phyloP scores from a whole-genome alignment of 2,888 invertebrate genomes.

The Stramonita haemastoma region DNA sequence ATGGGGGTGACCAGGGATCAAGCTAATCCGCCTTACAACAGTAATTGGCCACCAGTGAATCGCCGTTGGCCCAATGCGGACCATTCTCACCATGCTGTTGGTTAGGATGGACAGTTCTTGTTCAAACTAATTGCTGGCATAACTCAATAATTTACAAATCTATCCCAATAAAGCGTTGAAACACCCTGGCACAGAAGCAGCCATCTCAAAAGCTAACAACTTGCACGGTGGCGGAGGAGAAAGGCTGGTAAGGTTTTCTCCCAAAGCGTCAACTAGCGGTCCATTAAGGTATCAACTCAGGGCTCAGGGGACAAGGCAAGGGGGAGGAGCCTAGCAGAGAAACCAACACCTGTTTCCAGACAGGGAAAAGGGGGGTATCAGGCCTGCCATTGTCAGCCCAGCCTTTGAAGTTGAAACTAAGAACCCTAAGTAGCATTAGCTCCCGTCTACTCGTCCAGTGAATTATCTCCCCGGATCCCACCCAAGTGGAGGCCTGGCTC shows the following conservation, averaged over 20 bases:
- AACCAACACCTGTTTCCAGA: not conserved
- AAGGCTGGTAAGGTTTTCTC: not conserved
- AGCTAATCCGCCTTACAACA: too few relatives aligned
- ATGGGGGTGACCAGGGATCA: too few relatives aligned
- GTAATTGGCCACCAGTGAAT: too few relatives aligned
- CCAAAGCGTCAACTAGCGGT: not conserved
- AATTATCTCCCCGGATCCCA: conserved; percentile 24
- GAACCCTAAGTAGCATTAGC: conserved; percentile 33
- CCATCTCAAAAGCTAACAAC: not conserved
- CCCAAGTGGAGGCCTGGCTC: not conserved
- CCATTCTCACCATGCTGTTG: too few relatives aligned
- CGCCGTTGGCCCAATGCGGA: too few relatives aligned
- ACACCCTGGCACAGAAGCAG: too few relatives aligned
- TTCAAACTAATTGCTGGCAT: too few relatives aligned
- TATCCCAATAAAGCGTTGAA: too few relatives aligned
- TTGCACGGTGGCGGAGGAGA: not conserved
- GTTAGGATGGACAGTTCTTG: too few relatives aligned
- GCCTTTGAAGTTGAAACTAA: conserved; percentile 32
- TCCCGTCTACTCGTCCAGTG: not conserved
- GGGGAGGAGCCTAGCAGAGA: not conserved
- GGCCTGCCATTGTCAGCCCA: conserved; percentile 1
- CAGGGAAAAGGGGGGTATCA: conserved; percentile 13
- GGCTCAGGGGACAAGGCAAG: not conserved
- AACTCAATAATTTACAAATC: too few relatives aligned
- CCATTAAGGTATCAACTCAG: conserved; percentile 7